Conservation (phyloP, 2,888 invertebrate genomes). For the Campopleginae sp. region DNA sequence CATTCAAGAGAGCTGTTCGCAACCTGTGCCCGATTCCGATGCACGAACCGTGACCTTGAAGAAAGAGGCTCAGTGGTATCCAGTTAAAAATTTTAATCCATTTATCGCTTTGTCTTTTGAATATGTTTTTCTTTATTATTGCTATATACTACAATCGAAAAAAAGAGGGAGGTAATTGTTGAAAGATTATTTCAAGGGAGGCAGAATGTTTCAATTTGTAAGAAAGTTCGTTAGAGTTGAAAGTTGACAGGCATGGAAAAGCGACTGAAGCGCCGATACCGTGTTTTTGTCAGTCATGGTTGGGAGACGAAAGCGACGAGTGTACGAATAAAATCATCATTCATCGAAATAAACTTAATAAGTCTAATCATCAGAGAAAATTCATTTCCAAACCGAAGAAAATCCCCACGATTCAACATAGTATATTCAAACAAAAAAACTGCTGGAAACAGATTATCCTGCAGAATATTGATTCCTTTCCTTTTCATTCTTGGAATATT, state of each 20-base stretch:
- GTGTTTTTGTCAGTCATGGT: background rate
- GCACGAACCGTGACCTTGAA: background rate
- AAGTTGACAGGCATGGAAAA: background rate
- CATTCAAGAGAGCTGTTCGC: constrained; percentile 23
- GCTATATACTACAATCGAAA: background rate
- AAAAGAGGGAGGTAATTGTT: background rate
- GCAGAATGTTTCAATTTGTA: constrained; percentile 9
- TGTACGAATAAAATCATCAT: background rate
- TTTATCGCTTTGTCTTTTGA: background rate
- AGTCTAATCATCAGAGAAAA: too few relatives aligned
- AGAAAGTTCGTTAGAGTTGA: background rate
- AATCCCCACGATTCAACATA: too few relatives aligned
- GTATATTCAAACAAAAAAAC: too few relatives aligned
- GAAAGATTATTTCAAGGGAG: constrained; percentile 35
- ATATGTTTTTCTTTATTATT: background rate
- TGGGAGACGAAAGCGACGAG: background rate
- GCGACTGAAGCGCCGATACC: background rate
- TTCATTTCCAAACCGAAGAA: too few relatives aligned
- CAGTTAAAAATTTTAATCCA: background rate
- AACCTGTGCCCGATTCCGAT: constrained; percentile 28
- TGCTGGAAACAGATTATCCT: background rate
- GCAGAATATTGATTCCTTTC: too few relatives aligned
- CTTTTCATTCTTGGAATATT: background rate
- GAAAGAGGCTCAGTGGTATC: background rate
- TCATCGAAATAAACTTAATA: constrained; percentile 16